Base-by-base conservation (phyloP, 2,797 vertebrate genomes). In the Micromesistius poutassou region DNA sequence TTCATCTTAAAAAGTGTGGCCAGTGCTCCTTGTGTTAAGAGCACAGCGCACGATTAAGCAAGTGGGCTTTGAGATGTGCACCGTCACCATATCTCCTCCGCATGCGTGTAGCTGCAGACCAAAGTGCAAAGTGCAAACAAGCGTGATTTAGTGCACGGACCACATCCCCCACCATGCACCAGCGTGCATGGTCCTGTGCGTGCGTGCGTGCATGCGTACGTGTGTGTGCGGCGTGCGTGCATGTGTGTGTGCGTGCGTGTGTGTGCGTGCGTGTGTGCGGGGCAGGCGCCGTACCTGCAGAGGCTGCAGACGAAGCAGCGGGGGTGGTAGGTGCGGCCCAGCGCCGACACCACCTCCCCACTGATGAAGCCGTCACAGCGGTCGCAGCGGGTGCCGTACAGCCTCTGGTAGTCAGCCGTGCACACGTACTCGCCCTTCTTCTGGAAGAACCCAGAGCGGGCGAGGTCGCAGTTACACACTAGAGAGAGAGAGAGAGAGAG, bases 391-490 rank as follows among this genome's bases (percentile, higher is more conserved):
- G 97, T 98, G n/a, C 98, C 97, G 0, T 99, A 98, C 81, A 98
- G 94, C 66, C 97, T 96, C 93, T 99, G 98, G 89, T 99, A 99
- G 91, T 99, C 97, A 0, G 96, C 92, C 7, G 97, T 98, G 85
- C 98, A 99, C 91, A 99, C 97, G 93, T 98, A 98, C 85, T 98
- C 97, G 74, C 97, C 96, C 84, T 97, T 97, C 95, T 98, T 99
- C 88, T 98, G 98, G 95, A 98, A 99, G 93, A 99, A 99, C 72
- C 97, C 97, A 0, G 97, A 97, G 87, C 96, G 95, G 68, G 98
- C 97, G 92, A 99, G 94, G 89, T 97, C 96, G 76, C 97, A 98
- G 90, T 96, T 96, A 10, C 98, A 99, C 87, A 99, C 98, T 99
- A 92, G 30, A 74, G 70, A 78, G 55, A 70, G 55, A 38, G 9